These are phyloP conservation scores for Amphiura filiformis DNA, from an alignment of 35 echinoderm and acorn worm genomes.

Conservation along the genomic window DNA sequence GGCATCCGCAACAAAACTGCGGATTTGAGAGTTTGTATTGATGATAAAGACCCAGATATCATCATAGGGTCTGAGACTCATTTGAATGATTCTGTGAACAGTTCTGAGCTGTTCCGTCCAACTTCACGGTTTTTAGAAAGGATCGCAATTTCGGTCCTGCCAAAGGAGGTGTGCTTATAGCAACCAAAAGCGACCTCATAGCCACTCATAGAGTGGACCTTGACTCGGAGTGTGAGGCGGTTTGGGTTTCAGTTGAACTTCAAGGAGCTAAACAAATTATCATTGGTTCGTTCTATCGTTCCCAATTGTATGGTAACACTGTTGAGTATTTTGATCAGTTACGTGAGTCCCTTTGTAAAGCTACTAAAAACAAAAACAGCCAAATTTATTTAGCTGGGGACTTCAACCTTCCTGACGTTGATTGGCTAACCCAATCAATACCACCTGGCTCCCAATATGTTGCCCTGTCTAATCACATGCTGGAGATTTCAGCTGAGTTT, in stretches of 20 bases:
- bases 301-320: not conserved
- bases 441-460: not conserved
- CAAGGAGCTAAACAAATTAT: not conserved
- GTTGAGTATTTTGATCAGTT: not conserved
- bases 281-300: not conserved
- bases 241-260: conserved; percentile 5
- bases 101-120: not conserved
- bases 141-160: not conserved
- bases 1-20: not conserved
- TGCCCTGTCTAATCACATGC: not conserved
- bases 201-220: not conserved
- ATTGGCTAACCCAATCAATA: not conserved
- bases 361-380: not conserved
- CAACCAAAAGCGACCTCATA: not conserved
- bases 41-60: not conserved
- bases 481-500: not conserved
- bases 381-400: not conserved
- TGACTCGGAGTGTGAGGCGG: not conserved
- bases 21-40: not conserved
- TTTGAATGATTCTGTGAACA: not conserved
- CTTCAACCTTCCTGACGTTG: not conserved
- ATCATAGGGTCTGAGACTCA: not conserved
- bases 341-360: not conserved
- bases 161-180: not conserved
- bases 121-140: not conserved